Percentiles rank a stretch among this genome's conserved stretches.
Evolutionary conservation across 2,888 invertebrate genomes (phyloP).

Genomic region (Aspidapion aeneum): DNA sequence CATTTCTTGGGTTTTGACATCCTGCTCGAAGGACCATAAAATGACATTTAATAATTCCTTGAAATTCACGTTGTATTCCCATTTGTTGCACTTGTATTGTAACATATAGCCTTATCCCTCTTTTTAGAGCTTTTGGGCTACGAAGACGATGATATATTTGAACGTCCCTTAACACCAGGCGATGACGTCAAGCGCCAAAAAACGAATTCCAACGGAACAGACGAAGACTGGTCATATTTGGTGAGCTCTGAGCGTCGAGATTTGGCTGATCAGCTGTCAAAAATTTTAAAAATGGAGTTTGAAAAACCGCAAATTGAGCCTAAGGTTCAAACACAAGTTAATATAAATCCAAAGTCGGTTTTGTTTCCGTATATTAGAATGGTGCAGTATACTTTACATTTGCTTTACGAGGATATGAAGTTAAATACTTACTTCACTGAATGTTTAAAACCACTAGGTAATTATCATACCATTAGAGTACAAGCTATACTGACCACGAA

Average conservation of each 20-base stretch:
- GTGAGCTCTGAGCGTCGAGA: conserved; percentile 28
- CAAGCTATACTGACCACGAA: too few relatives aligned
- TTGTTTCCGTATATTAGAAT: conserved; percentile 72
- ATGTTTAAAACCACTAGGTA: conserved; percentile 59
- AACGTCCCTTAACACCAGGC: conserved; percentile 47
- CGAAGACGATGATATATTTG: conserved; percentile 48
- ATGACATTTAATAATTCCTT: too few relatives aligned
- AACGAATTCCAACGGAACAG: conserved; percentile 71
- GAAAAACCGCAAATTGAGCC: neutral
- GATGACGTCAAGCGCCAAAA: conserved; percentile 70
- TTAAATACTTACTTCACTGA: conserved; percentile 67
- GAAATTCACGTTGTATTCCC: too few relatives aligned
- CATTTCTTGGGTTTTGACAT: too few relatives aligned
- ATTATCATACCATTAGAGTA: too few relatives aligned
- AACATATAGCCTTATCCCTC: too few relatives aligned
- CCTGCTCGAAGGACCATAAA: too few relatives aligned
- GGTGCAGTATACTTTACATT: conserved; percentile 77
- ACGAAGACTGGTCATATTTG: conserved; percentile 77
- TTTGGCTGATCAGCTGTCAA: conserved; percentile 17
- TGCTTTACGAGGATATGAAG: conserved; percentile 90
- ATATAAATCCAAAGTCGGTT: conserved; percentile 61
- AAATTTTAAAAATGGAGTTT: conserved; percentile 20
- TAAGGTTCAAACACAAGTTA: conserved; percentile 11
- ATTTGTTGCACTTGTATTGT: too few relatives aligned
- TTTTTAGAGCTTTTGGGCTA: conserved; percentile 66